Evolutionary conservation across 1,140 invertebrate species (phyloP), one percentile per base, ranked within the genome.

Genomic region (Nephila pilipes): DNA sequence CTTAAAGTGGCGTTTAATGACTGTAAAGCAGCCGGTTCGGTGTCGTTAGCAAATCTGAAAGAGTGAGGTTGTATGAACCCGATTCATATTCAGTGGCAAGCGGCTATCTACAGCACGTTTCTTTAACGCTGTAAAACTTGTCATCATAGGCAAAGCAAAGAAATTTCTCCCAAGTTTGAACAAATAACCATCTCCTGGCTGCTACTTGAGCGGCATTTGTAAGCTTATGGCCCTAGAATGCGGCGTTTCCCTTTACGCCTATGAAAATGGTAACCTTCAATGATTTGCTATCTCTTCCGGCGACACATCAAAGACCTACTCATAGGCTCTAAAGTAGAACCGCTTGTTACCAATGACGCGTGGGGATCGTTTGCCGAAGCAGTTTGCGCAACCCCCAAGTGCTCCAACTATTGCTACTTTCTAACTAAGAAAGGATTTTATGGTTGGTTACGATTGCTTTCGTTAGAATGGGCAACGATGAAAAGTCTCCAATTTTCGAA

Each of bases 151-250:
- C 89, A 90, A 90, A 90, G 75, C 75, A 90, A 90, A 90, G 89
- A 90, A 90, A 90, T 81, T 60, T 79, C 54, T 20, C 83, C 54
- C 14, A 89, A 89, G 46, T 90, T 90, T 90, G 55, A 90, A 83
- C 89, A 90, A 90, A 90, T 60, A 60, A 75, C 65, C 38, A 20
- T 60, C 57, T 85, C 83, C 18, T 32, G 14, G 25, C 16, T 32
- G 57, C 75, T 90, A 81, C 89, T 90, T 90, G 55, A 90, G 79
- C 57, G 22, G 55, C 89, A 90, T 90, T 90, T 90, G 69, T 90
- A 90, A 63, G 89, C 89, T 90, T 90, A 90, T 90, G 75, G 60
- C 54, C 20, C 79, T 60, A 46, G 54, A 90, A 60, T 12, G 75
- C 29, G 6, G 55, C 87, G 63, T 81, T 90, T 90, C 54, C 75